Conservation (phyloP, 2,797 vertebrate species). For the Rhinoraja longicauda region DNA sequence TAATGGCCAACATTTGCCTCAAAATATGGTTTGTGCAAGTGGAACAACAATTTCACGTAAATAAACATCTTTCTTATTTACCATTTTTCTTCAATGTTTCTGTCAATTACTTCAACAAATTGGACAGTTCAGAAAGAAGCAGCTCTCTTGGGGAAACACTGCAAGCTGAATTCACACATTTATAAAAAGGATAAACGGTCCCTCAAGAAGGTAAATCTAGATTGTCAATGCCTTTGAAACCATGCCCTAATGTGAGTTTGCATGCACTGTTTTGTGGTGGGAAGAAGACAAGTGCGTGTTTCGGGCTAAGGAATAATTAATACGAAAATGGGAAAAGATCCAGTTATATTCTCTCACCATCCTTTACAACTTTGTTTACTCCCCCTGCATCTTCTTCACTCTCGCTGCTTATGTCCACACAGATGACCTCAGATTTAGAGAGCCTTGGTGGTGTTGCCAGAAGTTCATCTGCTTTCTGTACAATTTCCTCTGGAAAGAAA, state of each 20-base stretch:
- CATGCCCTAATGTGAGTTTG: too few species aligned
- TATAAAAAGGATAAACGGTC: not conserved
- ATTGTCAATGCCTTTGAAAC: not conserved
- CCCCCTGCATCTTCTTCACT: constrained; percentile 74
- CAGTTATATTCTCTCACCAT: constrained; percentile 55
- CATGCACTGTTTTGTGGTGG: too few species aligned
- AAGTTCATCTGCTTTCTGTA: constrained; percentile 72
- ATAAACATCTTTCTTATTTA: not conserved
- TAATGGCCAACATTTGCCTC: too few species aligned
- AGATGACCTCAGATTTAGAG: constrained; percentile 84
- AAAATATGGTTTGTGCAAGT: not conserved
- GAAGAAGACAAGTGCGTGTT: too few species aligned
- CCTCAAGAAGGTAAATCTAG: not conserved
- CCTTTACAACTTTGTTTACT: constrained; percentile 53
- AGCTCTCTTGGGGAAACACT: not conserved
- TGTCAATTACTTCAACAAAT: not conserved
- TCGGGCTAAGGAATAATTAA: not conserved
- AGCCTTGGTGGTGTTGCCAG: constrained; percentile 70
- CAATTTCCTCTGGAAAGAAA: constrained; percentile 62
- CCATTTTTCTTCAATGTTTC: not conserved
- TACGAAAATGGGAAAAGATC: not conserved
- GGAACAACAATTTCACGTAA: not conserved
- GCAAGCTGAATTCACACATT: not conserved
- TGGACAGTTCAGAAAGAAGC: not conserved
- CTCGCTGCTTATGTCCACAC: constrained; percentile 73